Evolutionary conservation across 1,140 invertebrate species (phyloP), one percentile per base, ranked within the genome.

Genomic region (Aphaenogaster floridana): DNA sequence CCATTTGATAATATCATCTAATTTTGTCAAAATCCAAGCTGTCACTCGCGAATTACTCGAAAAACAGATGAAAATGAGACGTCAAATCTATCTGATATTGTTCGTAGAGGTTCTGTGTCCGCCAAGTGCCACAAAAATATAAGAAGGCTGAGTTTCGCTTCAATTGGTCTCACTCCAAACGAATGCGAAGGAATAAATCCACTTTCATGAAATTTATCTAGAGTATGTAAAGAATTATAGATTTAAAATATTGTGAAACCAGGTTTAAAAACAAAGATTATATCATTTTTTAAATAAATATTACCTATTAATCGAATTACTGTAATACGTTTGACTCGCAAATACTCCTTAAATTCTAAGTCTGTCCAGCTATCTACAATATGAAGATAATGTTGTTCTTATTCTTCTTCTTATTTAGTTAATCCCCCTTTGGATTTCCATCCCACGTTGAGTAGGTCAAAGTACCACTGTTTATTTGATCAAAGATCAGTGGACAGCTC

Each of bases 21-120:
- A 66, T 66, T 66, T 66, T n/a, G 64, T 66, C 8, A 66, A 66
- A n/a, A 66, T 66, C 64, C 64, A 66, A 66, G 17, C 8, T 42
- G 64, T 66, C 9, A 39, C 17, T 42, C 64, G 36, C 64, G 64
- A 39, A 64, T 64, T 64, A 64, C 17, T 36, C 63, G 34, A 39
- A 64, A 64, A 5, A 64, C 63, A 17, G 63, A 64, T n/a, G 57
- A 59, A 28, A 59, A 28, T 9, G 21, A 59, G 15, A 59, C 57
- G 3, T 59, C 36, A 66, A 66, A 66, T 66, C 17, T 66, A n/a
- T 66, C 36, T 66, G 64, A 66, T 42, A 66, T 66, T 39, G 17
- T 66, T 39, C 36, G 36, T 68, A 68, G 17, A n/a, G 64, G 17
- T 68, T 42, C 39, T 68, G 64, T 68, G 36, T 68, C 21, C 17